Evolutionary conservation across 1,140 invertebrate species (phyloP), one percentile per base, ranked within the genome.

Genomic region (Andrena cerasifolii): DNA sequence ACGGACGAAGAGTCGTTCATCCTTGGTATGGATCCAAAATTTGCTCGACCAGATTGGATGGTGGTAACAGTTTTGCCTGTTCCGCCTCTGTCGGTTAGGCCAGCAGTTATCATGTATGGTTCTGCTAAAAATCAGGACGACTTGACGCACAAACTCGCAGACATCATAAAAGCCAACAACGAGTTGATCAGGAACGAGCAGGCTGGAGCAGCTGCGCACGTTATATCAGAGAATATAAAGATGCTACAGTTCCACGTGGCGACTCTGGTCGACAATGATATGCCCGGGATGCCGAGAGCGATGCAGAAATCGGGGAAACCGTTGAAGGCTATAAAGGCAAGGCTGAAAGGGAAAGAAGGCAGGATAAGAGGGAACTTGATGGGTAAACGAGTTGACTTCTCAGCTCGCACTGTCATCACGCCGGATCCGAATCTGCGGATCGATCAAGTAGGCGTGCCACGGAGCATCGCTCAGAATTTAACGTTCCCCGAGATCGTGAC

Each of bases 301-400:
- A 98, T 99, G 95, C 99, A 99, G 92, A 99, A 99, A 92, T 99
- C 98, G 0, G 99, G 99, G 0, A 97, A 99, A 90, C 99, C 99
- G 0, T 91, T 99, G 0, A 99, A 99, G 93, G 98, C 99, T 0
- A 96, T 99, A 21, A 99, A 99, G 93, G 96, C 96, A 0, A 94
- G 97, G 59, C 90, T 98, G 16, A 97, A 98, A 87, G 97, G 97
- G 12, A 99, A 99, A 92, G 99, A 99, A 95, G 99, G 99, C 0
- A 94, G 99, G 87, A 99, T 99, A 87, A 94, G 99, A 92, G 99
- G 99, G 86, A 99, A 99, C 91, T 94, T 99, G 83, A 99, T 99
- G 99, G 99, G 99, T 74, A 99, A 99, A 91, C 98, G 99, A 94
- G 99, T 99, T 0, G 99, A 99, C 88, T 99, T 99, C 89, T 99